Conservation (phyloP, 2,113 vertebrate species). For the Dasyurus viverrinus region DNA sequence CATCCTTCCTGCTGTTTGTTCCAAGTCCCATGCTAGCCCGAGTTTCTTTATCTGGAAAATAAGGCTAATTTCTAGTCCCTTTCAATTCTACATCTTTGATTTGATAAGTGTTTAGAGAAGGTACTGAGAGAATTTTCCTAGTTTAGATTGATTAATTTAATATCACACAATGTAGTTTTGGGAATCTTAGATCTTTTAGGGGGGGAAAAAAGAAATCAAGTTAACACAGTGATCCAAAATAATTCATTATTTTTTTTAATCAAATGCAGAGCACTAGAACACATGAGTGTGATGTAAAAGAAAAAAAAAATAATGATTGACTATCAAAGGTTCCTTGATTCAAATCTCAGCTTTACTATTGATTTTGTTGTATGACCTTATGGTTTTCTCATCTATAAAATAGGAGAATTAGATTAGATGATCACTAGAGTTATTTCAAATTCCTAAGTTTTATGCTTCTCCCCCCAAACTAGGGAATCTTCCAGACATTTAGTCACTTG, state of each 20-base stretch:
- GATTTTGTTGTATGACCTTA: neutral
- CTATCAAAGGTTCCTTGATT: neutral
- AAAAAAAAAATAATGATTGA: neutral
- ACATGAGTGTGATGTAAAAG: neutral
- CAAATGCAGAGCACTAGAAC: neutral
- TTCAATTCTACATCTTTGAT: neutral
- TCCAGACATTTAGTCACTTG: neutral
- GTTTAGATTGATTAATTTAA: neutral
- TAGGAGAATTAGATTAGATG: neutral
- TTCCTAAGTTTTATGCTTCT: neutral
- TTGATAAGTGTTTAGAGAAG: neutral
- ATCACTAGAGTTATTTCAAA: neutral
- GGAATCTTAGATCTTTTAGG: neutral
- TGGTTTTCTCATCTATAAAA: neutral
- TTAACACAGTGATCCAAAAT: neutral
- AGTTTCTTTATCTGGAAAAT: neutral
- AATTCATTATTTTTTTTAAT: neutral
- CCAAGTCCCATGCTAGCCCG: neutral
- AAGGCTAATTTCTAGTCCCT: neutral
- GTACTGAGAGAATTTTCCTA: neutral
- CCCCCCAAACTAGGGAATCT: neutral
- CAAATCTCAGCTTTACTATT: neutral
- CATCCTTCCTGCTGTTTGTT: conserved; percentile 15
- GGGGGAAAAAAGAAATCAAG: neutral
- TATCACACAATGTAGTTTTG: neutral